These are phyloP conservation scores for Potorous gilbertii DNA, from an alignment of 2,797 vertebrate genomes.

Conservation along the genomic window DNA sequence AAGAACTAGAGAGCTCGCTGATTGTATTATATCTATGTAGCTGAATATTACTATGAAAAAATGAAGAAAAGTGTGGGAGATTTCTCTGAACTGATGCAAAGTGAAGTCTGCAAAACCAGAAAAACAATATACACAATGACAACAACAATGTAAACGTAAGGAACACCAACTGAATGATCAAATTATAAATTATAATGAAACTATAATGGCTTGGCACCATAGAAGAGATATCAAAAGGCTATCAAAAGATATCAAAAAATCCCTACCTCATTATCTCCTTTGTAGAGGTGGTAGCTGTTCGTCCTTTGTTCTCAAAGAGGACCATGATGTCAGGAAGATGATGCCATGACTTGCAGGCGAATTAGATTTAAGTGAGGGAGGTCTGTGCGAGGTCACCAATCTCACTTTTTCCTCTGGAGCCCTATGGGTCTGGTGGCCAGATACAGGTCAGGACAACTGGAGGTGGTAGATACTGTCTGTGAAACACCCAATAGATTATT, in stretches of 20 bases:
- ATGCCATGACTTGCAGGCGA: too few species aligned
- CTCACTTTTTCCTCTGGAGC: too few species aligned
- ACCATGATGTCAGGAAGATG: too few species aligned
- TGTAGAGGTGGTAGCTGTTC: background rate
- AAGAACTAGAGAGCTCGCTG: background rate
- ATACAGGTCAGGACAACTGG: too few species aligned
- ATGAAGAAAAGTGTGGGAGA: background rate
- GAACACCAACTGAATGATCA: background rate
- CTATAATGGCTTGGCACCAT: background rate
- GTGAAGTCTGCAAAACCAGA: background rate
- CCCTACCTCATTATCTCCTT: background rate
- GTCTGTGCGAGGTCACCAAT: too few species aligned
- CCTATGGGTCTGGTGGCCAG: too few species aligned
- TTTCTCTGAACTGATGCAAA: background rate
- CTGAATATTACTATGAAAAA: background rate
- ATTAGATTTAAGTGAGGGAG: too few species aligned
- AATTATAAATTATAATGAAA: background rate
- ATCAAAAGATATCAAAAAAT: background rate
- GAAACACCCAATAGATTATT: background rate
- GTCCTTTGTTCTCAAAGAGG: too few species aligned
- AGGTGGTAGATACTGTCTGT: background rate
- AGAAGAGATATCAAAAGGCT: background rate
- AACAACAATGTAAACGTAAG: background rate
- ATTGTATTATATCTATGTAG: background rate
- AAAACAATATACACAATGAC: background rate